A percentile compares a stretch with the other conserved stretches of the same genome.
Conservation (phyloP, 2,113 vertebrate species). For the Glaucidium brasilianum region DNA sequence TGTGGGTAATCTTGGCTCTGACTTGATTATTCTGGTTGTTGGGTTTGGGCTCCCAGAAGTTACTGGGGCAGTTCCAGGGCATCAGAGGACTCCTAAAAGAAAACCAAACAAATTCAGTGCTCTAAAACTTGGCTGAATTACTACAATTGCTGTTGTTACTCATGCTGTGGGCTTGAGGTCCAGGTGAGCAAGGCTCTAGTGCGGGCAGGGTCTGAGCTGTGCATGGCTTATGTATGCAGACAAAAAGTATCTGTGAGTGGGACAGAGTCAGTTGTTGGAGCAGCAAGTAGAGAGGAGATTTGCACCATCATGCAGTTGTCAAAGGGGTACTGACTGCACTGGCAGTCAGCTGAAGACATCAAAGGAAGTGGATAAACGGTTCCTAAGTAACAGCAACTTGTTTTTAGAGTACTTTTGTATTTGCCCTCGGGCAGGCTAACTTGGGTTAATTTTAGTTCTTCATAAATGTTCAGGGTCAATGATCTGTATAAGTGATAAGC, state of each 20-base stretch:
- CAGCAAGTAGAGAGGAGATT: neutral
- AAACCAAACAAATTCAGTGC: neutral
- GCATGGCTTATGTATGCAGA: neutral
- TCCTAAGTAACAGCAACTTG: neutral
- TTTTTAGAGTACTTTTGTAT: neutral
- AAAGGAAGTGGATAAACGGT: neutral
- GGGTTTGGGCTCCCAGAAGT: neutral
- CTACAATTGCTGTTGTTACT: neutral
- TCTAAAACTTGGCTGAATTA: neutral
- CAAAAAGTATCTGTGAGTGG: neutral
- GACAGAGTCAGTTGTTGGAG: neutral
- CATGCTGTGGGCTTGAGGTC: neutral
- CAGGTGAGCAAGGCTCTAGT: neutral
- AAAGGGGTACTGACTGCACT: neutral
- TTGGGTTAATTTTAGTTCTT: neutral
- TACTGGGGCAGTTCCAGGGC: neutral
- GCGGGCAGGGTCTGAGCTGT: neutral
- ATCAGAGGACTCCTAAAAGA: neutral
- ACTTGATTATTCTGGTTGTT: neutral
- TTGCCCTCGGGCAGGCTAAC: neutral
- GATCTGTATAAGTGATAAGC: neutral
- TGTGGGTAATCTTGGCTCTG: neutral
- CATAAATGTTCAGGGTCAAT: neutral
- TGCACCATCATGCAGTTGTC: neutral
- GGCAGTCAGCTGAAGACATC: neutral